These are phyloP conservation scores for Achatina immaculata DNA, from an alignment of 1,140 invertebrate species.

Conservation along the genomic window DNA sequence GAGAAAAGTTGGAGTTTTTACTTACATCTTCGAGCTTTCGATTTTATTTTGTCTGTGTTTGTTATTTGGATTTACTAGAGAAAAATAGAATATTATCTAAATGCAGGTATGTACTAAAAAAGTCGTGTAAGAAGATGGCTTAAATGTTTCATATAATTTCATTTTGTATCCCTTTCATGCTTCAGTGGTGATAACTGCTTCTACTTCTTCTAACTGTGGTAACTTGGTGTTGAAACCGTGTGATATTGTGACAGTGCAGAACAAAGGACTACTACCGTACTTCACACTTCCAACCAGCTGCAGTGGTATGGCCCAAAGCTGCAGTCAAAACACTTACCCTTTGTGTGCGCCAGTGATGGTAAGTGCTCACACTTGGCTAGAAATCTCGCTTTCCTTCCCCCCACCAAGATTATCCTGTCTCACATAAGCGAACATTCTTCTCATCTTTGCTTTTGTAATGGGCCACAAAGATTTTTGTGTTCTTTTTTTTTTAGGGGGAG, in stretches of 20 bases:
- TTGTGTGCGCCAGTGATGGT: constrained; percentile 50
- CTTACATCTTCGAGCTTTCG: constrained; percentile 31
- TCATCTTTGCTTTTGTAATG: no score
- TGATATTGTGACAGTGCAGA: constrained; percentile 41
- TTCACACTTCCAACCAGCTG: constrained; percentile 35
- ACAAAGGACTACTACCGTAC: constrained; percentile 43
- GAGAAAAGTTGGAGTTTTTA: constrained; percentile 31
- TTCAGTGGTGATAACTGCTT: constrained; percentile 48
- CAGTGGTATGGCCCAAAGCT: constrained; percentile 48
- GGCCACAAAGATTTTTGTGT: no score
- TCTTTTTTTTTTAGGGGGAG: no score
- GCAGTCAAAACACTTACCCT: constrained; percentile 47
- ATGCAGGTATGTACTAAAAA: constrained; percentile 50
- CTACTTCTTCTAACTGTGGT: constrained; percentile 42
- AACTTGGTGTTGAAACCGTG: constrained; percentile 38
- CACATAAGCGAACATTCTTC: no score
- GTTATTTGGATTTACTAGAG: constrained; percentile 25
- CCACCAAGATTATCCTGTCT: no score
- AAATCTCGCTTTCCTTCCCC: no score
- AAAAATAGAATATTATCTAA: constrained; percentile 40
- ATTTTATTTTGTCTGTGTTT: constrained; percentile 39
- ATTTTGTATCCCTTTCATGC: constrained; percentile 46
- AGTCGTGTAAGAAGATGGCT: constrained; percentile 39
- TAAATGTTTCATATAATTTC: constrained; percentile 38
- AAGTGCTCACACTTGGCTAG: constrained; percentile 26